phyloP scores from a whole-genome alignment of 1,140 invertebrate genomes.

The Oedothorax gibbosus region DNA sequence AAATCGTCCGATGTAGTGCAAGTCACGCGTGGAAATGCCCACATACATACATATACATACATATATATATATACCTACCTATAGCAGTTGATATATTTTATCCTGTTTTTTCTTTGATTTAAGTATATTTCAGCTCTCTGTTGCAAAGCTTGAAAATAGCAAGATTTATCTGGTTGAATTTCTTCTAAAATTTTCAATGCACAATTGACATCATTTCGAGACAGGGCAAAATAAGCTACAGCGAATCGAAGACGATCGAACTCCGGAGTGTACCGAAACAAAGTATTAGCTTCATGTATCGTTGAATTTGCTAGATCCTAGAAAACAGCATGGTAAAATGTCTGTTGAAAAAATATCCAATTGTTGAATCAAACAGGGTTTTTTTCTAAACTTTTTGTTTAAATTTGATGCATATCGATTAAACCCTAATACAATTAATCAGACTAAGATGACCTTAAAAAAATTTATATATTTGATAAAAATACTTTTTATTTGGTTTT shows the following conservation, averaged over 20 bases:
- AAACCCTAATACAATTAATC: too few relatives aligned
- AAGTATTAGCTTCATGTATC: constrained; percentile 85
- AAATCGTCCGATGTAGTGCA: too few relatives aligned
- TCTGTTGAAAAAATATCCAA: too few relatives aligned
- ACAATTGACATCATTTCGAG: constrained; percentile 82
- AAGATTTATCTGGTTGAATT: constrained; percentile 82
- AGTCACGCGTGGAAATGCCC: too few relatives aligned
- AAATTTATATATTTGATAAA: too few relatives aligned
- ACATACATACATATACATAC: too few relatives aligned
- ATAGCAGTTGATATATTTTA: constrained; percentile 74
- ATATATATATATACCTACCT: constrained; percentile 57
- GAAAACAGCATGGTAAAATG: constrained; percentile 65
- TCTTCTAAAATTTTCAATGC: constrained; percentile 83
- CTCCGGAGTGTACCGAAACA: constrained; percentile 82
- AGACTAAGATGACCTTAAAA: too few relatives aligned
- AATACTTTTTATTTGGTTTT: too few relatives aligned
- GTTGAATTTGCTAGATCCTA: constrained; percentile 79
- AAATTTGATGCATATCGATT: too few relatives aligned
- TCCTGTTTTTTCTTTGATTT: constrained; percentile 85
- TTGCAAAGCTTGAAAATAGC: constrained; percentile 87
- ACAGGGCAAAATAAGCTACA: constrained; percentile 84
- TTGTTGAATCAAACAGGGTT: too few relatives aligned
- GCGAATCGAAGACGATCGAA: constrained; percentile 86
- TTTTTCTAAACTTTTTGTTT: too few relatives aligned
- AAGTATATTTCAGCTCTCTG: constrained; percentile 94